These are phyloP conservation scores for Dynastes hyllus DNA, from an alignment of 2,888 invertebrate species.

Conservation along the genomic window DNA sequence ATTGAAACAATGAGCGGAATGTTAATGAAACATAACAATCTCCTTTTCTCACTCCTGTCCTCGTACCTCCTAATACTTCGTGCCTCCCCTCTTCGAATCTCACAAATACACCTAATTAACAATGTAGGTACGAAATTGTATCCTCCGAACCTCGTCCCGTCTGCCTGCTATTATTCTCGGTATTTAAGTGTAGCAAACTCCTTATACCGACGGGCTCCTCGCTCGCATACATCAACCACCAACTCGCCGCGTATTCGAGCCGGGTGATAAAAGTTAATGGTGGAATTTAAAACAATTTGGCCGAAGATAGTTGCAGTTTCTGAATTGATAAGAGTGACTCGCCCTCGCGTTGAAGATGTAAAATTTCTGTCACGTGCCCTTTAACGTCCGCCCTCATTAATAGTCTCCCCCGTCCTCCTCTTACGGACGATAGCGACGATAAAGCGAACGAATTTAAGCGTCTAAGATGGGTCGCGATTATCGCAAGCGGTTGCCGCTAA, in stretches of 20 bases:
- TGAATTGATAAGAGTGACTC: conserved; percentile 20
- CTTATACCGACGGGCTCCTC: not conserved
- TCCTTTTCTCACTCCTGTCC: not conserved
- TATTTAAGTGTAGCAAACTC: not conserved
- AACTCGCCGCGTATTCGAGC: not conserved
- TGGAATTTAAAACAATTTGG: conserved; percentile 33
- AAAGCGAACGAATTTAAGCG: conserved; percentile 12
- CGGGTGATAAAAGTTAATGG: conserved; percentile 24
- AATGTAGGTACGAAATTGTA: conserved; percentile 25
- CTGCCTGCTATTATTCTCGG: not conserved
- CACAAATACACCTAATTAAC: conserved; percentile 35
- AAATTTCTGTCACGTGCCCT: conserved; percentile 20
- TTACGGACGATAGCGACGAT: not conserved
- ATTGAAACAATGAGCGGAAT: conserved; percentile 27
- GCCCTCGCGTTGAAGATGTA: not conserved
- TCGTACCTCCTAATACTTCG: not conserved
- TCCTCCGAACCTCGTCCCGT: not conserved
- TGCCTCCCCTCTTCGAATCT: conserved; percentile 8
- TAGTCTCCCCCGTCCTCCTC: not conserved
- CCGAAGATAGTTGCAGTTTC: conserved; percentile 24
- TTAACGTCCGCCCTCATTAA: conserved; percentile 16
- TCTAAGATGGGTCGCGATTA: conserved; percentile 24
- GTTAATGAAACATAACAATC: conserved; percentile 40
- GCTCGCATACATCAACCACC: conserved; percentile 30
- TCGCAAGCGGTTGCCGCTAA: conserved; percentile 5